phyloP scores from a whole-genome alignment of 2,797 vertebrate genomes.

The Myotis vivesi region DNA sequence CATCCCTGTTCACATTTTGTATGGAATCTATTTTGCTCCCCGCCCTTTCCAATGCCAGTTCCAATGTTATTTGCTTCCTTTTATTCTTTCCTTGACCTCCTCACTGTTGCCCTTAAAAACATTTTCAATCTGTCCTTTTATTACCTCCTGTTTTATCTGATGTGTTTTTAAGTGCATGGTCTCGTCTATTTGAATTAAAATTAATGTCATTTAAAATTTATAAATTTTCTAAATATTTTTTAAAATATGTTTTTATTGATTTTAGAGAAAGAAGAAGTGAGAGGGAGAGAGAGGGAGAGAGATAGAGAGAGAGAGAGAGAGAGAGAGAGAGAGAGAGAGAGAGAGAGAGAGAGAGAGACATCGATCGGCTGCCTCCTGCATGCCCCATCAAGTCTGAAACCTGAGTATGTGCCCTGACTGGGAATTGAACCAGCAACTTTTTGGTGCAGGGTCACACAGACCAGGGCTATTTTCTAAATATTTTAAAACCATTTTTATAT shows the following conservation, averaged over 20 bases:
- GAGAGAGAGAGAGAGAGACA: no score
- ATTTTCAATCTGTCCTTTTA: not conserved
- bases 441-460: no score
- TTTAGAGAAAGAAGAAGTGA: no score
- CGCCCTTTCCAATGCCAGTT: not conserved
- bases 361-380: no score
- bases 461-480: not conserved
- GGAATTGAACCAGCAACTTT: no score
- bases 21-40: not conserved
- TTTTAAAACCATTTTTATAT: not conserved
- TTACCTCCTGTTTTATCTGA: not conserved
- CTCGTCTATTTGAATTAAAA: not conserved
- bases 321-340: no score
- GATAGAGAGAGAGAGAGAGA: no score
- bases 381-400: no score
- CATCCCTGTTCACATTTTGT: not conserved
- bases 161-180: not conserved
- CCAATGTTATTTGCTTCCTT: not conserved
- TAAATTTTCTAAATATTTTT: not conserved
- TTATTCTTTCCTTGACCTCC: not conserved
- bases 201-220: not conserved
- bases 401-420: no score
- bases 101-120: not conserved
- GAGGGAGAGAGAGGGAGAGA: no score
- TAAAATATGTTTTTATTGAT: no score